phyloP scores from a whole-genome alignment of 2,113 vertebrate species.

The Morone saxatilis region DNA sequence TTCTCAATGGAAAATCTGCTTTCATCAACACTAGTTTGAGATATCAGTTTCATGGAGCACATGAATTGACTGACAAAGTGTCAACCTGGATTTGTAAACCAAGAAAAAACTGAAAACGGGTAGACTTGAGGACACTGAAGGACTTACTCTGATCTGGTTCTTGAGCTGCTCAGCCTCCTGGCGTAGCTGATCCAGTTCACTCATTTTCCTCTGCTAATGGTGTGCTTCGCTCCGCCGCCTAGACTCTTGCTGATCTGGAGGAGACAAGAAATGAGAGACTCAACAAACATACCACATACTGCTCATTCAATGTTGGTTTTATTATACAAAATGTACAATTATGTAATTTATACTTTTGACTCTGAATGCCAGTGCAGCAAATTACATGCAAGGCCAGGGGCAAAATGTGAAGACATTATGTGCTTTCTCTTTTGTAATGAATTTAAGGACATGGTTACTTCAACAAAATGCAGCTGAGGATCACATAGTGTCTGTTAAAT shows the following conservation, averaged over 20 bases:
- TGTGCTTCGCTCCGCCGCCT: constrained; percentile 88
- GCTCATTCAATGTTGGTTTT: not conserved
- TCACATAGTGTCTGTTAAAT: constrained; percentile 19
- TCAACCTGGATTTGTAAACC: not conserved
- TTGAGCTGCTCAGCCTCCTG: constrained; percentile 99
- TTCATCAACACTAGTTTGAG: not conserved
- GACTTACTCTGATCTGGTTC: constrained; percentile 98
- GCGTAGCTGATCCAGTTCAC: constrained; percentile 98
- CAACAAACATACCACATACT: constrained; percentile 13
- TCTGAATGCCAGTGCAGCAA: not conserved
- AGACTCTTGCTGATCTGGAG: constrained; percentile 89
- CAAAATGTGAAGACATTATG: not conserved
- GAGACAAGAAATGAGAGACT: constrained; percentile 43
- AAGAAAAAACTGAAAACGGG: not conserved
- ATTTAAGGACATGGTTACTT: constrained; percentile 7
- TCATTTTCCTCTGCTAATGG: constrained; percentile 95
- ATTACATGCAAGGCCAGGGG: not conserved
- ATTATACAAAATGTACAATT: not conserved
- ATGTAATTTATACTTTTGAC: not conserved
- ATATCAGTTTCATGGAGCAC: not conserved
- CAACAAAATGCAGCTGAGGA: constrained; percentile 11
- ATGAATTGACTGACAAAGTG: not conserved
- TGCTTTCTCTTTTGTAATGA: not conserved
- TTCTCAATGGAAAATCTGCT: not conserved
- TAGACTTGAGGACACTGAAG: constrained; percentile 9